Evolutionary conservation across 2,797 vertebrate species (phyloP).

Genomic region (Miichthys miiuy): DNA sequence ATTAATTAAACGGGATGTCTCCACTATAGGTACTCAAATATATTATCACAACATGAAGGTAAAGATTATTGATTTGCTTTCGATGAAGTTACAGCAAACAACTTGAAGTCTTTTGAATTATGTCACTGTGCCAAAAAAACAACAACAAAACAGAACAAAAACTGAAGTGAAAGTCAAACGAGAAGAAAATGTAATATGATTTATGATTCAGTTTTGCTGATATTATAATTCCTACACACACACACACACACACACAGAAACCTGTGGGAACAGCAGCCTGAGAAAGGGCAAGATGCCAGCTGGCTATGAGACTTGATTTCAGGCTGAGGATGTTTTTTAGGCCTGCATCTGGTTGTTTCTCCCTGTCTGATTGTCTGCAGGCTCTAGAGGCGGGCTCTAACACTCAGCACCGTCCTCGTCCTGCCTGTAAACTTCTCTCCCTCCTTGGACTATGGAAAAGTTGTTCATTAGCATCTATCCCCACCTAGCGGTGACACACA

Average conservation of each 20-base stretch:
- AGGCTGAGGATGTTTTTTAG: slow-evolving; percentile 81
- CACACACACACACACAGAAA: slow-evolving; percentile 36
- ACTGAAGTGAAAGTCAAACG: background rate
- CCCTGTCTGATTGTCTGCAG: slow-evolving; percentile 51
- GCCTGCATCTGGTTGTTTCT: slow-evolving; percentile 76
- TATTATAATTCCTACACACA: slow-evolving; percentile 36
- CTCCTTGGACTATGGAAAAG: background rate
- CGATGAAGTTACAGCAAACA: too few relatives aligned
- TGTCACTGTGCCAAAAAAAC: background rate
- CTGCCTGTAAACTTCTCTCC: background rate
- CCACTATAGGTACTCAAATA: background rate
- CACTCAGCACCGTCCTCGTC: slow-evolving; percentile 30
- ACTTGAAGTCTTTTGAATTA: background rate
- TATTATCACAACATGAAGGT: background rate
- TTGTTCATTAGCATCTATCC: slow-evolving; percentile 48
- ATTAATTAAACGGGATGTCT: background rate
- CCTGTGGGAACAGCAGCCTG: slow-evolving; percentile 81
- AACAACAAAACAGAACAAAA: background rate
- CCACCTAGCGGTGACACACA: slow-evolving; percentile 68
- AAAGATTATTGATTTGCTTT: background rate
- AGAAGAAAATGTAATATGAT: slow-evolving; percentile 6
- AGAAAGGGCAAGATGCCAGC: slow-evolving; percentile 80
- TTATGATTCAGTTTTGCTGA: slow-evolving; percentile 45
- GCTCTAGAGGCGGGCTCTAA: slow-evolving; percentile 65
- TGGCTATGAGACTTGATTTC: slow-evolving; percentile 77